A percentile compares a stretch with the other conserved stretches of the same genome.
Conservation (phyloP, 2,797 vertebrate species). For the Leptatherina wallacei region DNA sequence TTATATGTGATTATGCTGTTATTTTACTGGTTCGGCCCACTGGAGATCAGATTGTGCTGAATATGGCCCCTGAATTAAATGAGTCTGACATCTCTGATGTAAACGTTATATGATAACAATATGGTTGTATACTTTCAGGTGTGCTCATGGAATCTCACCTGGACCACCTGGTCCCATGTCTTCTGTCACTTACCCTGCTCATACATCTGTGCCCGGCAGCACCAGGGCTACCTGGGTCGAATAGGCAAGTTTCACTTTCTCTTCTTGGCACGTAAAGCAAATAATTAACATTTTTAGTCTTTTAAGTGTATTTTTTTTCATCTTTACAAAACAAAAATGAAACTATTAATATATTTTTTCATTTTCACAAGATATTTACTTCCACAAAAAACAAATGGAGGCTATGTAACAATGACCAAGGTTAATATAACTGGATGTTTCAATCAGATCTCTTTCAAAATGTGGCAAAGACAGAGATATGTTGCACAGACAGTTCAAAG, state of each 20-base stretch:
- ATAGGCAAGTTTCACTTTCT: slow-evolving; percentile 56
- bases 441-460: background rate
- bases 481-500: background rate
- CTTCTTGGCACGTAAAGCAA: background rate
- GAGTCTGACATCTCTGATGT: no score
- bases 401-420: background rate
- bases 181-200: slow-evolving; percentile 59
- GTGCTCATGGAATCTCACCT: slow-evolving; percentile 44
- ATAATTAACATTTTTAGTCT: background rate
- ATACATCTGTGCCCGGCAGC: slow-evolving; percentile 60
- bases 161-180: slow-evolving; percentile 31
- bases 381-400: background rate
- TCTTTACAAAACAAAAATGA: background rate
- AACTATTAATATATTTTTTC: background rate
- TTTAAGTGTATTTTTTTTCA: background rate
- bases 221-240: slow-evolving; percentile 61
- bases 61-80: background rate
- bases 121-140: slow-evolving; percentile 44
- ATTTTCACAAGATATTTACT: background rate
- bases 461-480: background rate
- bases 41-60: background rate
- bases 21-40: background rate
- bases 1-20: background rate
- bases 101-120: slow-evolving; percentile 6
- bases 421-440: slow-evolving; percentile 1